Conservation (phyloP, 2,113 vertebrate species). For the Seriola dumerili region DNA sequence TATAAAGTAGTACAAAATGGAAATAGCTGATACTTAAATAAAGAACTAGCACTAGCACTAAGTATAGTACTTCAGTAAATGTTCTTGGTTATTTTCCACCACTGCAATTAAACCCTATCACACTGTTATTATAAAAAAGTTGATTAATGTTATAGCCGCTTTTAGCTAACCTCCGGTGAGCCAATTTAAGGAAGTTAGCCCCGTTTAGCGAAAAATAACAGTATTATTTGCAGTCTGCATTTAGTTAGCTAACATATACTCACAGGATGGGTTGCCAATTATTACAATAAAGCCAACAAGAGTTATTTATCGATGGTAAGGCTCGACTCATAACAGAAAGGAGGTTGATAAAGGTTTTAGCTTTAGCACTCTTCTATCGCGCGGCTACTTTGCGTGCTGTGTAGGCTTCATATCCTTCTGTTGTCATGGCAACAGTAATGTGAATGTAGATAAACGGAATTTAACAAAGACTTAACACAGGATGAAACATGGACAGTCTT, state of each 20-base stretch:
- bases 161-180: background rate
- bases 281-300: background rate
- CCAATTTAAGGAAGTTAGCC: background rate
- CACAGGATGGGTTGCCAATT: too few relatives aligned
- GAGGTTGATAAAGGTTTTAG: background rate
- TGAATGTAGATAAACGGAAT: background rate
- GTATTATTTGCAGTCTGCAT: background rate
- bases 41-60: too few relatives aligned
- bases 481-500: too few relatives aligned
- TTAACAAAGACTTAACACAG: background rate
- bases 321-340: too few relatives aligned
- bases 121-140: too few relatives aligned
- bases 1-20: too few relatives aligned
- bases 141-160: background rate
- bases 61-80: too few relatives aligned
- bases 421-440: slow-evolving; percentile 11
- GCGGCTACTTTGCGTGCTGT: too few relatives aligned
- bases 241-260: background rate
- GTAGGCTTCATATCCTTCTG: background rate
- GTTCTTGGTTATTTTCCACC: too few relatives aligned
- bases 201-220: background rate
- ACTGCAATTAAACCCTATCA: too few relatives aligned
- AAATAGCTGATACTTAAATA: too few relatives aligned
- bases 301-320: background rate
- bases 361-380: too few relatives aligned